Conservation (phyloP, 2,113 vertebrate species). For the Delphinapterus leucas region DNA sequence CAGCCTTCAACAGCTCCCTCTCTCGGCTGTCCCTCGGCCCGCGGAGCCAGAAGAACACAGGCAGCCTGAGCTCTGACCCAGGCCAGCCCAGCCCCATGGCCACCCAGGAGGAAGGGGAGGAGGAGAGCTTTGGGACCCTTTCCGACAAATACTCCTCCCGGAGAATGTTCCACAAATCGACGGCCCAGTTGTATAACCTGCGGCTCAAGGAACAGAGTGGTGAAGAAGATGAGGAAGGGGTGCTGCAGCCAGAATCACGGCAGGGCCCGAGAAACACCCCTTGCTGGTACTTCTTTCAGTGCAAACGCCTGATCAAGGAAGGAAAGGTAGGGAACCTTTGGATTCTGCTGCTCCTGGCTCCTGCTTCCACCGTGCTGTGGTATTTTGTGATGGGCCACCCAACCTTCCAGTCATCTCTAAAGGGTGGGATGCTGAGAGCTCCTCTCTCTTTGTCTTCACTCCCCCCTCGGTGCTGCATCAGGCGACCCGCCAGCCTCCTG, state of each 20-base stretch:
- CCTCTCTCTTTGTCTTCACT: neutral
- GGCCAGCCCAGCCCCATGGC: neutral
- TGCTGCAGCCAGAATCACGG: constrained; percentile 44
- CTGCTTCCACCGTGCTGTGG: rapidly evolving
- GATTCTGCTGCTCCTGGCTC: neutral
- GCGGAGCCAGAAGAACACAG: neutral
- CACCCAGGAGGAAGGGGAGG: neutral
- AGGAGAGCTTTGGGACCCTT: constrained; percentile 81
- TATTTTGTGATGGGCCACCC: neutral
- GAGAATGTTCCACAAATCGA: constrained; percentile 85
- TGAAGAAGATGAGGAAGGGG: constrained; percentile 66
- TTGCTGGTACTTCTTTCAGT: constrained; percentile 93
- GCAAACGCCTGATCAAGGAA: constrained; percentile 89
- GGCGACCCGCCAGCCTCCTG: neutral
- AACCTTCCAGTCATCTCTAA: neutral
- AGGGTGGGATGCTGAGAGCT: neutral
- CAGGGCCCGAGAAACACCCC: constrained; percentile 84
- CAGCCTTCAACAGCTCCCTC: neutral
- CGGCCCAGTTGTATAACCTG: constrained; percentile 78
- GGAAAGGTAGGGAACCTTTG: constrained; percentile 85
- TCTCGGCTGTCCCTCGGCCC: neutral
- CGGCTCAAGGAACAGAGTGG: constrained; percentile 48
- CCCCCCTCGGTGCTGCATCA: neutral
- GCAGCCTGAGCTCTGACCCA: neutral
- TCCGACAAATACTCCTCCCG: constrained; percentile 81